Base-by-base conservation (phyloP, 2,888 invertebrate species). In the Hermaeophaga mercurialis region DNA sequence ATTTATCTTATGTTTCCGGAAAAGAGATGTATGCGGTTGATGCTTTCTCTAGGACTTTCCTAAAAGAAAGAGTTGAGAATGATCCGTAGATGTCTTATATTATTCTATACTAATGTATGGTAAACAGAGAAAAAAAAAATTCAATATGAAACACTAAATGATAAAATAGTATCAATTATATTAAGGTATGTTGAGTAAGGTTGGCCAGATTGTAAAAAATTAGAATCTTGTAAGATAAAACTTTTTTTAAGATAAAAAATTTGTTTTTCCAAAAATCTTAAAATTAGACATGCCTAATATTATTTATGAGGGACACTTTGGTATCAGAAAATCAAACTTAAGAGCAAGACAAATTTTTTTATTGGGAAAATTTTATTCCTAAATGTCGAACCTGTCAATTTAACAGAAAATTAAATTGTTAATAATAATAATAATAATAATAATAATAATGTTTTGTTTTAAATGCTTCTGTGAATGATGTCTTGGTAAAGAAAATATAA, bases 241-340 rank as follows among this genome's bases (percentile, higher is more conserved):
- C 24, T 8, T 15, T 43, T 24, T 43, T 22, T 22, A 43, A 11
- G n/a, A 43, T 24, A 7, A 22, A 19, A 43, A 43, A 43, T 11
- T 43, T 22, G 22, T 43, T 12, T 22, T 43, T 6, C 41, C 22
- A 24, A 6, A 11, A 5, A 24, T 7, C 12, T 22, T 62, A 33
- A 46, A 47, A 45, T 54, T 53, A 12, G 26, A 52, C 14, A 62
- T 64, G 52, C 41, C 62, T 12, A 44, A 48, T 8, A 43, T 48
- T 48, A 46, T 61, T 26, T 59, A 64, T 50, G 52, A 28, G 26
- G 46, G 48, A 5, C 64, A 64, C 38, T 44, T 56, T 19, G 61
- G 62, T 9, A 57, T 63, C 12, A 46, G 46, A 24, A 63, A 63
- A 49, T 56, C 46, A 19, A 54, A 58, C 48, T 47, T 43, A n/a